Evolutionary conservation across 2,113 vertebrate genomes (phyloP), one percentile per base, ranked within the genome.

Genomic region (Ictalurus punctatus): DNA sequence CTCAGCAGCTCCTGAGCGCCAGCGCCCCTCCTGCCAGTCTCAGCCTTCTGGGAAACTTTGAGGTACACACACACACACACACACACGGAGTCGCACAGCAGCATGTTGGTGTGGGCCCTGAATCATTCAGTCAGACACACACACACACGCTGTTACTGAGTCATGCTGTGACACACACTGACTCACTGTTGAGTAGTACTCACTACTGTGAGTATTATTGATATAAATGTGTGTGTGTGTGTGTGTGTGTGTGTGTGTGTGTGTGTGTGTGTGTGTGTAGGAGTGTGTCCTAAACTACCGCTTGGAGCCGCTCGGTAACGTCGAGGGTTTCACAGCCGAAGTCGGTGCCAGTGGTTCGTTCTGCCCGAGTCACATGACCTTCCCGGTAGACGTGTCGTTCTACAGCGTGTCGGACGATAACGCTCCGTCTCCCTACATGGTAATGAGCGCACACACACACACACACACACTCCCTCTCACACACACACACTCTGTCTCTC

Each of bases 401-500:
- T 99, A 99, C 96, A 99, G 98, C 1, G 97, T 99, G 93, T 99
- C 98, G 0, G 98, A 99, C 85, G 98, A 99, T 94, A 99, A 99
- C 4, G 98, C 98, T 59, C 98, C 98, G 83, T 99, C 98, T 93
- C 98, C 98, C 90, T 99, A 99, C 90, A 98, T 99, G 98, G 98
- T 98, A 93, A 95, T 92, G 56, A 14, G 3, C 0, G 0, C 30
- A 25, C 81, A 59, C 56, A 37, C 80, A 23, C 80, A 82, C 80
- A 59, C 80, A 82, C 54, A 59, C 52, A 80, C 34, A 34, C 34
- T 34, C 34, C 3, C 37, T 40, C 78, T 19, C 78, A 80, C 78
- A 80, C 23, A 54, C 78, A 80, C 78, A 54, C 27, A 76, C 40
- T 44, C 78, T 56, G 48, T 30, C 78, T 56, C 34, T 34, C 25